Evolutionary conservation across 2,113 vertebrate genomes (phyloP), one percentile per base, ranked within the genome.

Genomic region (Carollia perspicillata): DNA sequence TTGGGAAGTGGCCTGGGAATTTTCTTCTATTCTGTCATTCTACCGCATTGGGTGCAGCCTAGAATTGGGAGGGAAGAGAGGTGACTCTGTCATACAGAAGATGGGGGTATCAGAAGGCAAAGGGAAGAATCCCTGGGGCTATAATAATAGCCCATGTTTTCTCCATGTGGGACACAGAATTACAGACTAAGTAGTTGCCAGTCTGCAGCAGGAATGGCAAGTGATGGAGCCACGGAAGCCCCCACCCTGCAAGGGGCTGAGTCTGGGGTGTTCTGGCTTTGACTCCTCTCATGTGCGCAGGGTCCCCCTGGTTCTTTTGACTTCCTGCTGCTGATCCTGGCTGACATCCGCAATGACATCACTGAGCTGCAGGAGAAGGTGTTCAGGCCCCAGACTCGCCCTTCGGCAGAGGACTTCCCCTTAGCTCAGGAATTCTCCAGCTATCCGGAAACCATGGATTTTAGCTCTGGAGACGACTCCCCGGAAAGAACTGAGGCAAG

Each of bases 231-330:
- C 14, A 0, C 1, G 0, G 35, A 18, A 28, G 37, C 28, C 14
- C 0, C 3, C 10, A 7, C 55, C 28, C 2, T 6, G 42, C 66
- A 20, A 2, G 12, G 40, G 35, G 49, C 9, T 23, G 53, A 44
- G 22, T 22, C 35, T 30, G 22, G 5, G 33, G 0, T 22, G 4
- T 20, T 53, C 75, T 60, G 58, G 33, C 90, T 89, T 17, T 90
- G 53, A 44, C 44, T 83, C 60, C 60, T 96, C 71, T 49, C 94
- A 9, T 92, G 63, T 93, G 94, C 95, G 14, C 95, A 99, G 99
- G 99, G 99, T 17, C 99, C 99, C 3, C 99, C 99, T 0, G 99
- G 99, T 85, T 99, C 99, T 68, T 99, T 99, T 44, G 99, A 99
- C 95, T 99, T 99, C 98, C 98, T 99, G 35, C 97, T 99, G 26